A percentile compares a stretch with the other conserved stretches of the same genome.
Evolutionary conservation across 64 coral and sea anemone species (phyloP).

Genomic region (Montipora capricornis): DNA sequence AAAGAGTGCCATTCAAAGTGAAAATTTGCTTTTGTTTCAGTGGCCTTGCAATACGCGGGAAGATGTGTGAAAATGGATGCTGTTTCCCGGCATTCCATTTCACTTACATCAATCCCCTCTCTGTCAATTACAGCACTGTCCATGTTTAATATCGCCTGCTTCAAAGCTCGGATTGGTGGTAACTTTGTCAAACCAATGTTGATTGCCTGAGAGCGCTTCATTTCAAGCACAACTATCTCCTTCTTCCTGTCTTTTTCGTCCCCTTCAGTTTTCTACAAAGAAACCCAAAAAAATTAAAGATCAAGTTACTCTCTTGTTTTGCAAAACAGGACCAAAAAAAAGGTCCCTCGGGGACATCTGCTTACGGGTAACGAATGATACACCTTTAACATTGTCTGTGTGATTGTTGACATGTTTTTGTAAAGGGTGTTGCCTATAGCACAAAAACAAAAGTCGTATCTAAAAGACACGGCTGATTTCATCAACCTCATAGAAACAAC

Average conservation of each 20-base stretch:
- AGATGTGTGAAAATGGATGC: background rate
- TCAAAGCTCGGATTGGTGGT: slow-evolving; percentile 83
- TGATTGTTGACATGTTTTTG: too few relatives aligned
- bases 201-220: slow-evolving; percentile 95
- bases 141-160: slow-evolving; percentile 89
- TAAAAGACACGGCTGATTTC: too few relatives aligned
- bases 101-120: slow-evolving; percentile 92
- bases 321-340: background rate
- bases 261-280: slow-evolving; percentile 62
- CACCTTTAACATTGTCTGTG: too few relatives aligned
- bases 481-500: too few relatives aligned
- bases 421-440: too few relatives aligned
- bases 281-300: background rate
- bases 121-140: slow-evolving; percentile 92
- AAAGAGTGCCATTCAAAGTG: too few relatives aligned
- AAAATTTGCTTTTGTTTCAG: too few relatives aligned
- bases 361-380: too few relatives aligned
- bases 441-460: too few relatives aligned
- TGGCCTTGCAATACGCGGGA: background rate
- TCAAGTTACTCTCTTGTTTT: background rate
- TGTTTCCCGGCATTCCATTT: background rate
- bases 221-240: slow-evolving; percentile 93
- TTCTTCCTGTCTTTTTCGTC: slow-evolving; percentile 96
- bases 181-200: slow-evolving; percentile 96
- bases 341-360: too few relatives aligned